Evolutionary conservation across 2,113 vertebrate species (phyloP).

Genomic region (Sander lucioperca): DNA sequence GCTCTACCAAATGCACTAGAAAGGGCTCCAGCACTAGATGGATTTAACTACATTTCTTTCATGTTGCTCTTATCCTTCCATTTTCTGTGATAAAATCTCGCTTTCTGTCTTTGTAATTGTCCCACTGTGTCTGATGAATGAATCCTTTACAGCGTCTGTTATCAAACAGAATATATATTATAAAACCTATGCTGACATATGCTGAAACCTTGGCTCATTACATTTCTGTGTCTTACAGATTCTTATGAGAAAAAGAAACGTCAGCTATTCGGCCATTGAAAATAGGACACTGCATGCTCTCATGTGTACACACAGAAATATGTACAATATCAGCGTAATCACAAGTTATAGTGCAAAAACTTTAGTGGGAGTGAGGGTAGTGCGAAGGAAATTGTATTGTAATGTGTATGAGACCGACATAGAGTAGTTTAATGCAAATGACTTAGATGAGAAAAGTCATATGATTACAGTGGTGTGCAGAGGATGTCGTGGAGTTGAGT

Average conservation of each 20-base stretch:
- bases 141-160: neutral
- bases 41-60: slow-evolving; percentile 49
- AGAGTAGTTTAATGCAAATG: too few relatives aligned
- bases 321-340: neutral
- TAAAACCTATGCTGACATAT: neutral
- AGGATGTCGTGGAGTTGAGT: neutral
- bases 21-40: slow-evolving; percentile 56
- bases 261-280: neutral
- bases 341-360: neutral
- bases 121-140: slow-evolving; percentile 24
- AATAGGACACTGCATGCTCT: neutral
- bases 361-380: neutral
- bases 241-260: neutral
- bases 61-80: slow-evolving; percentile 13
- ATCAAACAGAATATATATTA: slow-evolving; percentile 16
- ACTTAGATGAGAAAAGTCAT: neutral
- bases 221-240: slow-evolving; percentile 21
- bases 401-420: neutral
- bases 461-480: neutral
- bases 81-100: slow-evolving; percentile 18
- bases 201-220: neutral
- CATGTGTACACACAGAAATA: neutral
- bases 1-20: slow-evolving; percentile 69
- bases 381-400: too few relatives aligned
- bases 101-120: slow-evolving; percentile 24